These are phyloP conservation scores for Pachyuromys duprasi DNA, from an alignment of 2,797 vertebrate species.

Conservation along the genomic window DNA sequence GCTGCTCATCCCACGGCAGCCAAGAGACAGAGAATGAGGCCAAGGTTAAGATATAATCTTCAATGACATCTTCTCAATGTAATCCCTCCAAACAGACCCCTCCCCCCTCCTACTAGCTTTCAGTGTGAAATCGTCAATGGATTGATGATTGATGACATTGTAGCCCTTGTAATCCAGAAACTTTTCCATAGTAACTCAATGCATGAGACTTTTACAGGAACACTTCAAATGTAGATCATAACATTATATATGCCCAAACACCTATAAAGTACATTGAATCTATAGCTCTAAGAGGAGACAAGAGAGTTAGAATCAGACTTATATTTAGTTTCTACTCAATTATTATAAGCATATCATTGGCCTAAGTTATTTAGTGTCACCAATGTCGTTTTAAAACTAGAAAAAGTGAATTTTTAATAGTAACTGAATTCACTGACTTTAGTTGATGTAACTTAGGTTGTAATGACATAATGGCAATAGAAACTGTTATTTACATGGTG, in stretches of 20 bases:
- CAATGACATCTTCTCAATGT: not conserved
- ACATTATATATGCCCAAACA: not conserved
- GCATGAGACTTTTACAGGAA: not conserved
- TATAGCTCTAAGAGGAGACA: not conserved
- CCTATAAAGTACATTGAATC: not conserved
- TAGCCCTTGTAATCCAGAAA: not conserved
- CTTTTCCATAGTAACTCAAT: not conserved
- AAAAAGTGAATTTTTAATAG: not conserved
- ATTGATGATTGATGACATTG: not conserved
- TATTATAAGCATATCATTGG: conserved; percentile 43
- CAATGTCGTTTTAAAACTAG: not conserved
- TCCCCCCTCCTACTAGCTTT: not conserved
- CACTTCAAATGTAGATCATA: not conserved
- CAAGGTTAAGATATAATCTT: not conserved
- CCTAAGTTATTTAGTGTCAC: not conserved
- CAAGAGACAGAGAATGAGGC: not conserved
- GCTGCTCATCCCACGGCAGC: not conserved
- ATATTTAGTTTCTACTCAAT: conserved; percentile 66
- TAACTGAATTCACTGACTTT: not conserved
- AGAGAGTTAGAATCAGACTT: conserved; percentile 41
- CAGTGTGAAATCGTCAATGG: not conserved
- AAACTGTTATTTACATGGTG: conserved; percentile 64
- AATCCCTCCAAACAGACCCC: not conserved
- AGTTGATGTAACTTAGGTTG: not conserved
- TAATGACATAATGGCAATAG: conserved; percentile 38